Evolutionary conservation across 2,797 vertebrate genomes (phyloP).

Genomic region (Tangara arthus): DNA sequence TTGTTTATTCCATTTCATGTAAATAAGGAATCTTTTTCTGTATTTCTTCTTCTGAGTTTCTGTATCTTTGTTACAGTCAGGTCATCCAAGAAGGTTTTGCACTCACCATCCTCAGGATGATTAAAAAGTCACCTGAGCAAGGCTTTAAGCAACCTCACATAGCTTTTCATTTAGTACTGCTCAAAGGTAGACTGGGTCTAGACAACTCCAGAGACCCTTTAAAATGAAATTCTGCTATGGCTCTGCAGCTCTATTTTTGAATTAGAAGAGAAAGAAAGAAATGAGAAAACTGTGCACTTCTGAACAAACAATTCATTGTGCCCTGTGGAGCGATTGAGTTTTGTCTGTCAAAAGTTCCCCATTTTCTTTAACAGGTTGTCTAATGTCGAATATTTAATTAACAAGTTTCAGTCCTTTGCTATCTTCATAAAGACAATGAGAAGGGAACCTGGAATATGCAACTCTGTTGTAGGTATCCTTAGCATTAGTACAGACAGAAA

Average conservation of each 20-base stretch:
- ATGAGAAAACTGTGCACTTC: background rate
- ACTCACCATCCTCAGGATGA: background rate
- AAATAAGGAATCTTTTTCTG: background rate
- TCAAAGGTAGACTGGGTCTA: background rate
- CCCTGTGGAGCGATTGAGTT: background rate
- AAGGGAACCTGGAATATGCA: background rate
- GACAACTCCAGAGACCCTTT: background rate
- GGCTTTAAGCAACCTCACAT: background rate
- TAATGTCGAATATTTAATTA: background rate
- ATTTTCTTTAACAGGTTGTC: background rate
- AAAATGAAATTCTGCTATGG: background rate
- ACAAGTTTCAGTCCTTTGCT: background rate
- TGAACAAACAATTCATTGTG: background rate
- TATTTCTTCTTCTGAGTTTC: background rate
- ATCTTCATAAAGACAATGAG: background rate
- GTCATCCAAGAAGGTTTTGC: background rate
- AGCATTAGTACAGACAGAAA: background rate
- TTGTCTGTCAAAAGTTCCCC: background rate
- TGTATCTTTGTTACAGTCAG: background rate
- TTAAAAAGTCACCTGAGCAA: background rate
- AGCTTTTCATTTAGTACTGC: background rate
- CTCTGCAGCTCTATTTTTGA: background rate
- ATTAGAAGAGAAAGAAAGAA: background rate
- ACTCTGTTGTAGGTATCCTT: background rate
- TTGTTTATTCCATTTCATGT: background rate